These are phyloP conservation scores for Chrysomela aeneicollis DNA, from an alignment of 2,888 invertebrate species.

Conservation along the genomic window DNA sequence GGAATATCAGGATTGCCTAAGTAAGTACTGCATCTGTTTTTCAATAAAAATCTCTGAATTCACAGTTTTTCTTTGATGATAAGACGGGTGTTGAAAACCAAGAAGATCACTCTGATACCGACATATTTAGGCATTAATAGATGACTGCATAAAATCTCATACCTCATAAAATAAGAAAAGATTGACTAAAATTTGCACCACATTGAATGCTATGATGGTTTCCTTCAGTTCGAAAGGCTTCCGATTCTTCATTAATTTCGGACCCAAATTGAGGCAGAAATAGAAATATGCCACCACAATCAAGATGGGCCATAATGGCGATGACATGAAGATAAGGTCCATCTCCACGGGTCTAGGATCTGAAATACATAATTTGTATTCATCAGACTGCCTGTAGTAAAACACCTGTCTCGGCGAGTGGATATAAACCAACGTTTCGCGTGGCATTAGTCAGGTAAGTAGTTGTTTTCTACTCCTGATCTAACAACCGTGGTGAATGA, in stretches of 20 bases:
- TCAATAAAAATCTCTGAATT: no score
- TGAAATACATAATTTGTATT: slow-evolving; percentile 34
- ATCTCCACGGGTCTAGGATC: slow-evolving; percentile 42
- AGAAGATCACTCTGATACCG: no score
- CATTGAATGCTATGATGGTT: slow-evolving; percentile 43
- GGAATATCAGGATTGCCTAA: no score
- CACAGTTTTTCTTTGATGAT: no score
- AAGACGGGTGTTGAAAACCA: no score
- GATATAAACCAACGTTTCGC: background rate
- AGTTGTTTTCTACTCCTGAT: no score
- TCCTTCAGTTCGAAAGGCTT: slow-evolving; percentile 44
- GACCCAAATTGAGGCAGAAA: slow-evolving; percentile 43
- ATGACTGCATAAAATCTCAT: slow-evolving; percentile 21
- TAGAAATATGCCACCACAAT: slow-evolving; percentile 41
- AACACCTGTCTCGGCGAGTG: background rate
- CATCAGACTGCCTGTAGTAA: no score
- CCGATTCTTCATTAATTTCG: slow-evolving; percentile 46
- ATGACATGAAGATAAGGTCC: slow-evolving; percentile 39
- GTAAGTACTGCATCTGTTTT: no score
- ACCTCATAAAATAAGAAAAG: slow-evolving; percentile 39
- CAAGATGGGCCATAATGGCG: slow-evolving; percentile 36
- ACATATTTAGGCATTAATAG: no score
- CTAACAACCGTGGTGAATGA: no score
- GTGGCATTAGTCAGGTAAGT: background rate
- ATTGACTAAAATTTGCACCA: slow-evolving; percentile 44